Evolutionary conservation across 2,797 vertebrate genomes (phyloP), one percentile per base, ranked within the genome.

Genomic region (Lagorchestes hirsutus): DNA sequence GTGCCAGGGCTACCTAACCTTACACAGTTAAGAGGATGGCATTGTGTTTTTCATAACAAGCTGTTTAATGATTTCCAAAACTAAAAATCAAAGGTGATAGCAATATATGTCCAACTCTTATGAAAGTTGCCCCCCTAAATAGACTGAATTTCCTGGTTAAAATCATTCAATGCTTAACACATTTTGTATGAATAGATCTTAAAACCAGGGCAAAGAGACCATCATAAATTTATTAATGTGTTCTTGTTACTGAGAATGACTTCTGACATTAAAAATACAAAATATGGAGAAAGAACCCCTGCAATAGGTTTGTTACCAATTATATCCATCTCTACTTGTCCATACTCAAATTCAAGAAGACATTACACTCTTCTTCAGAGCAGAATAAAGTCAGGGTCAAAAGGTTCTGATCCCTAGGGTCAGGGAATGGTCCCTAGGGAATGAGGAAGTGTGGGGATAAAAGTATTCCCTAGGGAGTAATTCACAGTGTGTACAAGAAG

Each of bases 391-490:
- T 92, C 57, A 90, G 5, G 92, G 91, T 34, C 92, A 4, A 1
- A 82, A 52, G 34, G 34, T 67, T n/a, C 34, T 34, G 34, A n/a
- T n/a, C 62, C 62, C 62, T 74, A 74, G 34, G 34, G 34, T n/a
- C 52, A 52, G 52, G 52, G 52, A 52, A 52, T 52, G 52, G 52
- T 52, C 52, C 52, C 52, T 52, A 52, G 52, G 5, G 62, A 74
- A 13, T 74, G 34, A 74, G 34, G n/a, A n/a, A 22, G 6, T 74
- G 5, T 67, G 62, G 34, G 5, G 1, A n/a, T 67, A 92, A 90
- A 93, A 46, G 5, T 12, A 92, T 94, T 90, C 95, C 97, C 82
- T 34, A 93, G 94, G 62, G 94, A 96, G 50, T 97, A 95, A 97
- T 97, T 97, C 97, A 24, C 92, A 95, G 62, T 59, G 40, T 94